These are phyloP conservation scores for Digitonthophagus gazella DNA, from an alignment of 2,888 invertebrate species.

Conservation along the genomic window DNA sequence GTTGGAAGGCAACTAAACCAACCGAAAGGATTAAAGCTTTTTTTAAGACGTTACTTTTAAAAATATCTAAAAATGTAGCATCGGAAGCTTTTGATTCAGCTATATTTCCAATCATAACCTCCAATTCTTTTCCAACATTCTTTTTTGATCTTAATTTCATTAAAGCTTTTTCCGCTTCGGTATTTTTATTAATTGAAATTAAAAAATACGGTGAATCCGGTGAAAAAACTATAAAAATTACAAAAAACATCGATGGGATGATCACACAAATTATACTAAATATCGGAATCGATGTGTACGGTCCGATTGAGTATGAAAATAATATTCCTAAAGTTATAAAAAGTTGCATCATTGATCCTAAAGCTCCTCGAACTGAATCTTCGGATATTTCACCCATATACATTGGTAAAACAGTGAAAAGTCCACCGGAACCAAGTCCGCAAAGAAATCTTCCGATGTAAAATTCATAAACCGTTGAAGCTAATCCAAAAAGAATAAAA, in stretches of 20 bases:
- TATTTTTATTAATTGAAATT: slow-evolving; percentile 56
- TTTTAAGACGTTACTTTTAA: slow-evolving; percentile 42
- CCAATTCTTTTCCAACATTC: slow-evolving; percentile 63
- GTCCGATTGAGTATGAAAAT: slow-evolving; percentile 68
- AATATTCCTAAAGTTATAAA: slow-evolving; percentile 68
- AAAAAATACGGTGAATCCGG: slow-evolving; percentile 77
- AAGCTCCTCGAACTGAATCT: slow-evolving; percentile 74
- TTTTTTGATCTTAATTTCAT: slow-evolving; percentile 56
- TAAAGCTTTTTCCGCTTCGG: slow-evolving; percentile 65
- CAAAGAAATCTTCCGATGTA: slow-evolving; percentile 29
- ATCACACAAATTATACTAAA: slow-evolving; percentile 65
- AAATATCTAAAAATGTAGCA: slow-evolving; percentile 45
- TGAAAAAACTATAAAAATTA: slow-evolving; percentile 66
- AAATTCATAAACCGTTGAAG: slow-evolving; percentile 23
- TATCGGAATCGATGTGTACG: slow-evolving; percentile 62
- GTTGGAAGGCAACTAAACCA: slow-evolving; percentile 44
- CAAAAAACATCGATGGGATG: slow-evolving; percentile 46
- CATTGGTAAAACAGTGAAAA: slow-evolving; percentile 74
- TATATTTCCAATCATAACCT: slow-evolving; percentile 43
- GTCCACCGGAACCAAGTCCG: slow-evolving; percentile 55
- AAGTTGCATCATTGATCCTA: slow-evolving; percentile 69
- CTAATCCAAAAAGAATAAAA: slow-evolving; percentile 33
- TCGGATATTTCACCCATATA: slow-evolving; percentile 85
- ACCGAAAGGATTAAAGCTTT: slow-evolving; percentile 47
- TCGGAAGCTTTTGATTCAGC: slow-evolving; percentile 33